Evolutionary conservation across 2,113 vertebrate species (phyloP), one percentile per base, ranked within the genome.

Genomic region (Hassar affinis): DNA sequence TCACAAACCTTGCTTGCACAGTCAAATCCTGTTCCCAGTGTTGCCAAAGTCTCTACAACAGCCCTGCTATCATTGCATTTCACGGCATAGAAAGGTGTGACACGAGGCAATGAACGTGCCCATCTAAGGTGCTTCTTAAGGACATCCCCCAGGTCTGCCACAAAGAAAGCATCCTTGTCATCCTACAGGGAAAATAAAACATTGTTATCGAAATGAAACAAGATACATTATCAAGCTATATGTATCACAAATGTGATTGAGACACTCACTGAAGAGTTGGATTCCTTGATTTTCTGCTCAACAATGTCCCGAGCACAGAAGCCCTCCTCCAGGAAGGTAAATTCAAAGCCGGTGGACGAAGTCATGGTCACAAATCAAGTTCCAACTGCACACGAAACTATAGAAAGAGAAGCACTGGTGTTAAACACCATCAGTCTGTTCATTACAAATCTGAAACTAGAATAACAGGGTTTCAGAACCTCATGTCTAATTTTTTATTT

Each of bases 201-300:
- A 27, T 4, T 6, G 4, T 25, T 9, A 35, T 22, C 5, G 51
- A 56, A 77, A 38, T 3, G 1, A 75, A 30, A 75, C 1, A 4
- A 2, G 1, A 12, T 0, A 71, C 38, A 6, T 5, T 22, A 12
- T 30, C n/a, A n/a, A 20, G 54, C 22, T 87, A 38, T 25, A 0
- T 22, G 71, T 9, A 84, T 42, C 2, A 20, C 35, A 49, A 51
- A 51, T 51, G 49, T 51, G 49, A 51, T 51, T 10, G 49, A 51
- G 49, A 30, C 1, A 90, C 96, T 95, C 89, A 99, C 98, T 0
- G 97, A 96, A 84, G 93, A 92, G 59, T 95, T 98, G n/a, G 95
- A 95, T 93, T 98, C 98, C 52, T 97, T 98, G 88, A 99, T 97
- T 91, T 97, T 99, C 92, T 99, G 96, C 88, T 98, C 97, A 88